Evolutionary conservation across 2,888 invertebrate species (phyloP).

Genomic region (Trissolcus japonicus): DNA sequence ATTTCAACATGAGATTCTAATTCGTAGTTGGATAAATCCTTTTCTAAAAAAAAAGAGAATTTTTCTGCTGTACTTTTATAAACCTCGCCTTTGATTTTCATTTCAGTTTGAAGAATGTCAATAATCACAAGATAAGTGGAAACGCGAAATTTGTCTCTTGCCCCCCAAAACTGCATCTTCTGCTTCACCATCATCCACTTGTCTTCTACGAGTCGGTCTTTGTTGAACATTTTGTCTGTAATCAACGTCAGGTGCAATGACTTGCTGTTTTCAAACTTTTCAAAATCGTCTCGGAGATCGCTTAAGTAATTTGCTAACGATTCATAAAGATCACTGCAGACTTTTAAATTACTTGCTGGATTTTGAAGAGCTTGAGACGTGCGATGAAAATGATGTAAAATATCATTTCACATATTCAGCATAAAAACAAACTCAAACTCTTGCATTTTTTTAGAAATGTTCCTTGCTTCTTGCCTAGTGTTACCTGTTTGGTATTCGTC

Average conservation of each 20-base stretch:
- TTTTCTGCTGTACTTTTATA: no score
- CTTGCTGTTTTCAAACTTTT: background rate
- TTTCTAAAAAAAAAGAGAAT: no score
- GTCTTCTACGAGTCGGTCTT: background rate
- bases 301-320: background rate
- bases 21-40: no score
- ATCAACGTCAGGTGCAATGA: background rate
- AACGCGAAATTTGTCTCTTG: conserved; percentile 3
- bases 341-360: conserved; percentile 2
- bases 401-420: no score
- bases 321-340: background rate
- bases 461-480: no score
- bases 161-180: background rate
- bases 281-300: background rate
- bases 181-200: background rate
- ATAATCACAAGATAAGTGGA: no score
- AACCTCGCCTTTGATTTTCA: no score
- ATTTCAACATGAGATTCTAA: no score
- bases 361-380: conserved; percentile 9
- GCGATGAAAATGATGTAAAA: conserved; percentile 12
- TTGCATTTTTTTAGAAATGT: no score
- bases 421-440: no score
- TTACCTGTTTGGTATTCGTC: no score
- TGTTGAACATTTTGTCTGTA: background rate
- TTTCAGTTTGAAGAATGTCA: no score